Base-by-base conservation (phyloP, 2,888 invertebrate genomes). In the Eupeodes luniger region DNA sequence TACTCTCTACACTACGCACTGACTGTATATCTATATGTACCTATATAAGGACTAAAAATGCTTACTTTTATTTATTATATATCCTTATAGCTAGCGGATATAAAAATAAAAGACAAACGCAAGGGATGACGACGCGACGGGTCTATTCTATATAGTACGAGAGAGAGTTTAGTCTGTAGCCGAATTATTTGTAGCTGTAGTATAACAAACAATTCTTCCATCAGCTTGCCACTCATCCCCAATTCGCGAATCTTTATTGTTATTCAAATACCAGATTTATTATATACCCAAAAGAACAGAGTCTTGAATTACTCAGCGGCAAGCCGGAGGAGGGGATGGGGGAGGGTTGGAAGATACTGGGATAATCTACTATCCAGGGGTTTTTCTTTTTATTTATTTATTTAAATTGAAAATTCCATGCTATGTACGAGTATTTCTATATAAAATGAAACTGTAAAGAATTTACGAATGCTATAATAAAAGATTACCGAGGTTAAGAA, bases 221-320 rank as follows among this genome's bases (percentile, higher is more conserved):
- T 27, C 14, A 55, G 70, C 44, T 53, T 70, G 70, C 19, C 40
- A 44, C 70, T 70, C 70, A 70, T 55, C 55, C 70, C 40, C 70
- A 55, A 70, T 55, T 55, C 55, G 70, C 55, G 70, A 40, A 55
- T 55, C 55, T 55, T 70, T 69, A 55, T 16, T 70, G 40, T 55
- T 70, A 70, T 70, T 70, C 70, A 70, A 70, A 70, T 70, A 55
- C 53, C 70, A 70, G 70, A 70, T 70, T 70, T 70, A 55, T 69
- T 55, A 55, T 53, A 55, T 70, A 70, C 40, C 19, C 55, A 27
- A 27, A 27, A 27, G 1, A 27, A 27, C 27, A 55, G 12, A 40
- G 70, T 19, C 40, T 40, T 36, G 55, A 70, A 55, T 70, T 55
- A 70, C 70, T 55, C 70, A 70, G 55, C 36, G 53, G 70, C 27